phyloP scores from a whole-genome alignment of 1,140 invertebrate genomes.

The Drosophila pseudoobscura region DNA sequence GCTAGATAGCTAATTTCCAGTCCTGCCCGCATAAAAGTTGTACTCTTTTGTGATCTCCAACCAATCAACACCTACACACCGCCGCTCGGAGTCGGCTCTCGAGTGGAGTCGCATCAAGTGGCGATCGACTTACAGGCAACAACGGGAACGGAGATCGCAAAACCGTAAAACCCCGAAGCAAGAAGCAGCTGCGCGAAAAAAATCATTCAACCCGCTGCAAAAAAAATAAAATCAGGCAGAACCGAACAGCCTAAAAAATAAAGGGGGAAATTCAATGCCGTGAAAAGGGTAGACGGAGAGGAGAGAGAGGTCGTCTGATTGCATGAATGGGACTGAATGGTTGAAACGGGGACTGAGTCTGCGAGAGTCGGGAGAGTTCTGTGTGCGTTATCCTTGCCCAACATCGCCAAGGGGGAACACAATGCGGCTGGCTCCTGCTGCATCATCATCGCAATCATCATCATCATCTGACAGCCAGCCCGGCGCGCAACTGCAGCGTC shows the following conservation, averaged over 20 bases:
- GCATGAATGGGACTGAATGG: slow-evolving; percentile 9
- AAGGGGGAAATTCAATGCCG: slow-evolving; percentile 77
- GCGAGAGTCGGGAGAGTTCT: slow-evolving; percentile 15
- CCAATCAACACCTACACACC: slow-evolving; percentile 61
- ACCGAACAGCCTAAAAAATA: slow-evolving; percentile 40
- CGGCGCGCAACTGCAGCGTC: slow-evolving; percentile 58
- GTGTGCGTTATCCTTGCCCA: slow-evolving; percentile 69
- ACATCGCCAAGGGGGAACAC: slow-evolving; percentile 50
- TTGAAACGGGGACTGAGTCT: background rate
- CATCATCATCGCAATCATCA: slow-evolving; percentile 37
- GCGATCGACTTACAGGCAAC: slow-evolving; percentile 59
- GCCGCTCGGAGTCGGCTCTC: slow-evolving; percentile 14
- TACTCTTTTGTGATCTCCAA: slow-evolving; percentile 10
- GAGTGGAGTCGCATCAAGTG: slow-evolving; percentile 47
- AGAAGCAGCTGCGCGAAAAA: slow-evolving; percentile 58
- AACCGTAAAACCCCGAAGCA: slow-evolving; percentile 49
- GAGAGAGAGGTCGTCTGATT: slow-evolving; percentile 23
- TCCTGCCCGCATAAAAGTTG: slow-evolving; percentile 27
- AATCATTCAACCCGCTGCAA: slow-evolving; percentile 51
- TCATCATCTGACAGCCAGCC: slow-evolving; percentile 45
- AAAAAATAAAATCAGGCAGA: slow-evolving; percentile 31
- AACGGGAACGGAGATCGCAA: slow-evolving; percentile 13
- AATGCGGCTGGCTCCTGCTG: slow-evolving; percentile 53
- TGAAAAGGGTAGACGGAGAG: slow-evolving; percentile 70
- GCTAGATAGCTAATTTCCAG: slow-evolving; percentile 36